These are phyloP conservation scores for Drosophila lini DNA, from an alignment of 1,140 invertebrate species.

Conservation along the genomic window DNA sequence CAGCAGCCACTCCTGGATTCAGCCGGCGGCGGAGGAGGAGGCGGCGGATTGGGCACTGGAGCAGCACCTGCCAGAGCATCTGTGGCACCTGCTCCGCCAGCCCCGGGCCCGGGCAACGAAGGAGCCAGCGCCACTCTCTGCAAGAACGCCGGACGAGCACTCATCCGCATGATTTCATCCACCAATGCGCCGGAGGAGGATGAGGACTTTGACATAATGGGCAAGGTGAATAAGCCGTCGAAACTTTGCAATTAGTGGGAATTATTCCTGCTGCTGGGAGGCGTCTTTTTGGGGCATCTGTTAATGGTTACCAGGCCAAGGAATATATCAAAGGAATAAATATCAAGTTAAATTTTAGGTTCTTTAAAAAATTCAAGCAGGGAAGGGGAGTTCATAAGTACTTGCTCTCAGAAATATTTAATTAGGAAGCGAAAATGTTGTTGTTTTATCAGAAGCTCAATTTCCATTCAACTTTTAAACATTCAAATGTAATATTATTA, in stretches of 20 bases:
- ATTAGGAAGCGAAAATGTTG: background rate
- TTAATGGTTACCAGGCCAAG: conserved; percentile 5
- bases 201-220: conserved; percentile 79
- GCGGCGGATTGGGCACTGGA: background rate
- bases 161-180: conserved; percentile 79
- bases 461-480: background rate
- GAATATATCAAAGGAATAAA: background rate
- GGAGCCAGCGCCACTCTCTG: conserved; percentile 63
- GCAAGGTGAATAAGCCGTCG: conserved; percentile 68
- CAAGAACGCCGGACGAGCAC: conserved; percentile 72
- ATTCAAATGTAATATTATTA: background rate
- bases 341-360: background rate
- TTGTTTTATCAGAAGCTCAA: background rate
- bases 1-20: conserved; percentile 67
- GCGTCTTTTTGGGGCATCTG: background rate
- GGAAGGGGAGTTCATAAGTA: background rate
- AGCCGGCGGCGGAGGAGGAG: conserved; percentile 38
- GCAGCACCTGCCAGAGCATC: conserved; percentile 11
- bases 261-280: conserved; percentile 2
- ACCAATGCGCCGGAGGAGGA: conserved; percentile 62
- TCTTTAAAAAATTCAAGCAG: background rate
- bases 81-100: conserved; percentile 18
- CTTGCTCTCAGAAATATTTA: background rate
- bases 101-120: conserved; percentile 46
- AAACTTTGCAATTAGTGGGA: conserved; percentile 14